Base-by-base conservation (phyloP, 1,140 invertebrate genomes). In the Hylaeus volcanicus region DNA sequence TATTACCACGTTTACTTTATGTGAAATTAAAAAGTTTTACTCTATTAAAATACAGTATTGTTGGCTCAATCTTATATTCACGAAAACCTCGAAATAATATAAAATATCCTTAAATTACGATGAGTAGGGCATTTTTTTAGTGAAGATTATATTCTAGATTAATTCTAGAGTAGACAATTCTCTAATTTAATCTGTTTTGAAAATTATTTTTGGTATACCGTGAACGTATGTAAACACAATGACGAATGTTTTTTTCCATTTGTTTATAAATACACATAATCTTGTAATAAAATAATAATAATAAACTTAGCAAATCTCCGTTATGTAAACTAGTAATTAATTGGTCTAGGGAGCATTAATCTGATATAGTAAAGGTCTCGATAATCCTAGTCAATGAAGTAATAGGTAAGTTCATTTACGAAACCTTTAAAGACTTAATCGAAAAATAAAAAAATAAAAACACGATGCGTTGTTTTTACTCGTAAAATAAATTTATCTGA, bases 61-160 rank as follows among this genome's bases (percentile, higher is more conserved):
- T 56, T 56, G 60, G n/a, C 60, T 66, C 39, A 65, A 73, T 70
- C 37, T 9, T 41, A 74, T 83, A 15, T 41, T 15, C 2, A 68
- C 37, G 14, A 48, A 53, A 63, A 15, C 56, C 75, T 65, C 9
- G 12, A 11, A 66, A n/a, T 53, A 56, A 72, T 15, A 56, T 66
- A 11, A 64, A 43, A 45, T 5, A 55, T 43, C 53, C n/a, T 37
- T 78, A 41, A 55, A 41, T 60, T 72, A 84, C 11, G 39, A 61
- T 75, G 43, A 81, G 1, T 53, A 9, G 15, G 6, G 43, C 45
- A 6, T 56, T n/a, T 51, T 51, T 26, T 9, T 45, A 70, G 43
- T 3, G 43, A 37, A 70, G 1, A 9, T 43, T 56, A 68, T 4
- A 58, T 51, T 26, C 26, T 26, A 26, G 56, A 81, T 51, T 73